These are phyloP conservation scores for Poecilia picta DNA, from an alignment of 2,797 vertebrate genomes.

Conservation along the genomic window DNA sequence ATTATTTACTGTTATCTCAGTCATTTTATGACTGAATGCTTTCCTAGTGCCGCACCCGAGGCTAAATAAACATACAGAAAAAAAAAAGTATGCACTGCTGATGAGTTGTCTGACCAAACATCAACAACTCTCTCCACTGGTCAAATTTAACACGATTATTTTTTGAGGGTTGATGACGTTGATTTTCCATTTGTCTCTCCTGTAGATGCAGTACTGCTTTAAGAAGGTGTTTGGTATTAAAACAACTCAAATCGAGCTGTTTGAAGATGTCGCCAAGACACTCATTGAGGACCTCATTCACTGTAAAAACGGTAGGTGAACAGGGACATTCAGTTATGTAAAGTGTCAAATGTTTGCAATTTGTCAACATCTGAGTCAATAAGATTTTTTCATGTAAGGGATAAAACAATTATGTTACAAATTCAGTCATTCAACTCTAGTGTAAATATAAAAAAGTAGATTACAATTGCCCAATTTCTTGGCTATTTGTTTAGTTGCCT, in stretches of 20 bases:
- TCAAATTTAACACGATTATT: not conserved
- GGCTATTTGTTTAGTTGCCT: not conserved
- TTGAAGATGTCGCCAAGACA: constrained; percentile 89
- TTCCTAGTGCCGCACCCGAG: not conserved
- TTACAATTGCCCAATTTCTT: not conserved
- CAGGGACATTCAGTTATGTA: not conserved
- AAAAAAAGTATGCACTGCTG: not conserved
- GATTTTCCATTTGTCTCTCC: constrained; percentile 2
- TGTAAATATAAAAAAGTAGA: not conserved
- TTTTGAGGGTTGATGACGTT: not conserved
- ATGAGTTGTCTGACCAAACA: not conserved
- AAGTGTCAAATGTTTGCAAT: not conserved
- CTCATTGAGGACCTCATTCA: constrained; percentile 93
- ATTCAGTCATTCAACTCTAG: not conserved
- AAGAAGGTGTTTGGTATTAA: constrained; percentile 93
- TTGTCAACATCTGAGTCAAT: not conserved
- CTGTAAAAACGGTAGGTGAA: constrained; percentile 86
- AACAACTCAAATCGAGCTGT: constrained; percentile 88
- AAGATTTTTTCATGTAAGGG: not conserved
- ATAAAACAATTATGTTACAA: not conserved
- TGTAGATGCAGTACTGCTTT: constrained; percentile 93
- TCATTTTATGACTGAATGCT: not conserved
- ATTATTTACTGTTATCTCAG: not conserved
- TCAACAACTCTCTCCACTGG: not conserved
- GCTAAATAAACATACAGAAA: not conserved